Conservation (phyloP, 2,797 vertebrate genomes). For the Dallia pectoralis region DNA sequence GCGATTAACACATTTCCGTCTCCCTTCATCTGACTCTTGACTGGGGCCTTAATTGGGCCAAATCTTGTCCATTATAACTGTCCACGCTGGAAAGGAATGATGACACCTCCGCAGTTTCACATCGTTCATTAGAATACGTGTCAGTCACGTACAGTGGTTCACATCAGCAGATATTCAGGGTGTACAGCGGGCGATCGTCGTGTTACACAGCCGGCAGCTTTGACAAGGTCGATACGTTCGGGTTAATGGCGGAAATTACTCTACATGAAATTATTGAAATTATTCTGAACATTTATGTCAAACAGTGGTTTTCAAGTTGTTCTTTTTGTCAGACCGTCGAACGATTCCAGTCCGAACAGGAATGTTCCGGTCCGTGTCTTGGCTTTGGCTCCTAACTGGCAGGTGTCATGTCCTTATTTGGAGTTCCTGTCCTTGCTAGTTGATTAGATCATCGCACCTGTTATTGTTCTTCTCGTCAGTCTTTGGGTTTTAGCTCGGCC, state of each 20-base stretch:
- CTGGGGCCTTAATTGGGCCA: slow-evolving; percentile 32
- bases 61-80: slow-evolving; percentile 19
- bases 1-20: slow-evolving; percentile 45
- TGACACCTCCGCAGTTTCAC: not conserved
- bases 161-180: not conserved
- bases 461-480: no score
- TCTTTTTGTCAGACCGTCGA: not conserved
- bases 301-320: not conserved
- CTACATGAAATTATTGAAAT: not conserved
- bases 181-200: not conserved
- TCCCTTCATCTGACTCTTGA: slow-evolving; percentile 26
- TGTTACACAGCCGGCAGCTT: not conserved
- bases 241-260: not conserved
- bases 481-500: no score
- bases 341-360: no score
- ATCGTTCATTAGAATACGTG: not conserved
- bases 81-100: slow-evolving; percentile 6
- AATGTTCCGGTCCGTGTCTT: no score
- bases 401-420: no score
- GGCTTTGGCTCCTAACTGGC: no score
- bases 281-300: not conserved
- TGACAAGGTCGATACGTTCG: not conserved
- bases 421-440: no score
- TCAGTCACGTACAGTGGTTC: not conserved
- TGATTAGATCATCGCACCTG: no score